Percentiles rank a stretch among this genome's conserved stretches.
phyloP scores from a whole-genome alignment of 2,113 vertebrate species.

The Ctenomys sociabilis region DNA sequence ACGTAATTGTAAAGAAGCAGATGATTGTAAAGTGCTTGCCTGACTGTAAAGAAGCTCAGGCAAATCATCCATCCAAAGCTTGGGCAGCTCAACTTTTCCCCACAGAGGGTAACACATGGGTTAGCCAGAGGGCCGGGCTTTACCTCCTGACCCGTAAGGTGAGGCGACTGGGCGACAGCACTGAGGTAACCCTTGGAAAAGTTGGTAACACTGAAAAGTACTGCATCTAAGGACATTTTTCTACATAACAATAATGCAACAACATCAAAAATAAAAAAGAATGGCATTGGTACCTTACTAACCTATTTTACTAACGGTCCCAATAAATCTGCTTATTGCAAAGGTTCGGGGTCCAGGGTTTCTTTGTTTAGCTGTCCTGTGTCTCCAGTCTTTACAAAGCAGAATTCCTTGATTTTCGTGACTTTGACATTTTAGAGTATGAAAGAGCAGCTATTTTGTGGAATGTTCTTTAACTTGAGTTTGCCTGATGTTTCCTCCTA shows the following conservation, averaged over 20 bases:
- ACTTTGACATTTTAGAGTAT: not conserved
- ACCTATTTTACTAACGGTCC: not conserved
- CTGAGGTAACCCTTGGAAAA: not conserved
- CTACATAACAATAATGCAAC: not conserved
- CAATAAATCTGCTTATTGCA: not conserved
- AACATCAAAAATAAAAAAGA: not conserved
- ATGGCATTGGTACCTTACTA: not conserved
- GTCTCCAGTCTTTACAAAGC: not conserved
- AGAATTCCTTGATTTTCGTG: not conserved
- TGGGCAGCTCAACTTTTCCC: not conserved
- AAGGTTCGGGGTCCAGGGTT: not conserved
- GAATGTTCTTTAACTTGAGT: not conserved
- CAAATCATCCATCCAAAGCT: not conserved
- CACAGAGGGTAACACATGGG: no score
- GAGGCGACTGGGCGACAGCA: not conserved
- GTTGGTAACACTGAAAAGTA: no score
- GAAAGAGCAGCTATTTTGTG: not conserved
- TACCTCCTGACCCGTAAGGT: not conserved
- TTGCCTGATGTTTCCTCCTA: not conserved
- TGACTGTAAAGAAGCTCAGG: not conserved
- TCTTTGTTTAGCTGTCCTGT: not conserved
- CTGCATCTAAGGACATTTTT: not conserved
- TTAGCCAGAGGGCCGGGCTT: not conserved
- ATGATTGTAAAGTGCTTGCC: not conserved
- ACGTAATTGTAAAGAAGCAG: not conserved